Percentiles rank a stretch among this genome's conserved stretches.
Conservation (phyloP, 1,140 invertebrate species). For the Papilio helenus region DNA sequence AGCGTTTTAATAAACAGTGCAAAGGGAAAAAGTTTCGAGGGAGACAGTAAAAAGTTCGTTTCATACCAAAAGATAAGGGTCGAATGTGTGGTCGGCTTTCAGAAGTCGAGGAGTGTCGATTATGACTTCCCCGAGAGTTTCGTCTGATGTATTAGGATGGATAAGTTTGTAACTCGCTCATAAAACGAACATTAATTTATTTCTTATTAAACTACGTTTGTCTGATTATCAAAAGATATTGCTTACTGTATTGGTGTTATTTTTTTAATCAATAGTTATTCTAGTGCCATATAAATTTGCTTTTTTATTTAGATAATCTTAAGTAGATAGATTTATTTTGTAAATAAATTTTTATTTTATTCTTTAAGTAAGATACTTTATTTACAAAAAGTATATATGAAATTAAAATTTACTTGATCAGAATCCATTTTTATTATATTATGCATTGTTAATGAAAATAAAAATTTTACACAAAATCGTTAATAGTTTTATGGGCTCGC, state of each 20-base stretch:
- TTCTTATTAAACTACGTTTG: neutral
- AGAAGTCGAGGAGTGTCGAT: slow-evolving; percentile 72
- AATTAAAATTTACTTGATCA: neutral
- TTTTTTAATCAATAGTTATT: neutral
- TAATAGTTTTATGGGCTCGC: slow-evolving; percentile 19
- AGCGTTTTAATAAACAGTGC: slow-evolving; percentile 80
- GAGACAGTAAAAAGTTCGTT: slow-evolving; percentile 64
- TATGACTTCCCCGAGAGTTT: slow-evolving; percentile 77
- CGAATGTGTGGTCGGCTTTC: slow-evolving; percentile 69
- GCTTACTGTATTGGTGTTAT: neutral
- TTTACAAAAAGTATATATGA: neutral
- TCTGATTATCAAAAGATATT: neutral
- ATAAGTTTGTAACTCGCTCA: slow-evolving; percentile 47
- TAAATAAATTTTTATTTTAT: neutral
- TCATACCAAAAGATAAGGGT: slow-evolving; percentile 71
- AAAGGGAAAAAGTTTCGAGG: slow-evolving; percentile 74
- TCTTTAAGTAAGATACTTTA: neutral
- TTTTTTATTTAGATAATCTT: neutral
- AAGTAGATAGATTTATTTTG: neutral
- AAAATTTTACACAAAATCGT: neutral
- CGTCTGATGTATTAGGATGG: slow-evolving; percentile 59
- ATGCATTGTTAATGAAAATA: neutral
- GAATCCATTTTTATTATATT: neutral
- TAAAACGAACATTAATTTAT: slow-evolving; percentile 40
- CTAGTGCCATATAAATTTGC: slow-evolving; percentile 18